phyloP scores from a whole-genome alignment of 2,797 vertebrate species.

The Syngnathus acus region DNA sequence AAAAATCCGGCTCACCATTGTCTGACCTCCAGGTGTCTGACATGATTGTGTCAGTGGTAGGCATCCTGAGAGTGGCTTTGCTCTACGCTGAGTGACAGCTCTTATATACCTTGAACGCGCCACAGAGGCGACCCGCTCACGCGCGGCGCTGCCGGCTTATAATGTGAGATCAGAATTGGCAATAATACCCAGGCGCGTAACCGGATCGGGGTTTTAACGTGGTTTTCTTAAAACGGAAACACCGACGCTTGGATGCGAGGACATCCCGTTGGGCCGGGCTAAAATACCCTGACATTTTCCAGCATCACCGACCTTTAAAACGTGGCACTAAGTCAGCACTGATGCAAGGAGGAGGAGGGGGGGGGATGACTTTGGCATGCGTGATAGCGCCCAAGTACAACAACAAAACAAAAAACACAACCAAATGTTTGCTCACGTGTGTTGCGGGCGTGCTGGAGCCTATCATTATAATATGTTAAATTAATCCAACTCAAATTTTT shows the following conservation, averaged over 20 bases:
- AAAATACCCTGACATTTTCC: background rate
- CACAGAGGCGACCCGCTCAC: conserved; percentile 18
- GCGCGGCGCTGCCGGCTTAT: conserved; percentile 17
- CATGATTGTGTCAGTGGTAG: conserved; percentile 42
- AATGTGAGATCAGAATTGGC: conserved; percentile 5
- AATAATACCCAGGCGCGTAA: conserved; percentile 32
- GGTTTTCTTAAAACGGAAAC: conserved; percentile 55
- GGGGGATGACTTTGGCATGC: background rate
- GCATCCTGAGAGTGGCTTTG: conserved; percentile 40
- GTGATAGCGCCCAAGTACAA: background rate
- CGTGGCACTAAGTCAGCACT: background rate
- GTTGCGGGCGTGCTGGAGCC: no score
- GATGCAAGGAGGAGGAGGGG: background rate
- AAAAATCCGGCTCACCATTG: conserved; percentile 44
- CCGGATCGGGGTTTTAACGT: conserved; percentile 26
- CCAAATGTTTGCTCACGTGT: background rate
- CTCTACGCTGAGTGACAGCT: conserved; percentile 16
- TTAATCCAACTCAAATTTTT: no score
- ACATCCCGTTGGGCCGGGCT: conserved; percentile 9
- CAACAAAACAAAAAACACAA: background rate
- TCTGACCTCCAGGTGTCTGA: conserved; percentile 38
- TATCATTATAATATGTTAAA: no score
- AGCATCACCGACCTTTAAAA: conserved; percentile 3
- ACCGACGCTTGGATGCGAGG: conserved; percentile 18
- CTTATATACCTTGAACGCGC: conserved; percentile 48